Percentiles rank a stretch among this genome's conserved stretches.
These are phyloP conservation scores for Anarrhichthys ocellatus DNA, from an alignment of 2,113 vertebrate genomes.

Conservation along the genomic window DNA sequence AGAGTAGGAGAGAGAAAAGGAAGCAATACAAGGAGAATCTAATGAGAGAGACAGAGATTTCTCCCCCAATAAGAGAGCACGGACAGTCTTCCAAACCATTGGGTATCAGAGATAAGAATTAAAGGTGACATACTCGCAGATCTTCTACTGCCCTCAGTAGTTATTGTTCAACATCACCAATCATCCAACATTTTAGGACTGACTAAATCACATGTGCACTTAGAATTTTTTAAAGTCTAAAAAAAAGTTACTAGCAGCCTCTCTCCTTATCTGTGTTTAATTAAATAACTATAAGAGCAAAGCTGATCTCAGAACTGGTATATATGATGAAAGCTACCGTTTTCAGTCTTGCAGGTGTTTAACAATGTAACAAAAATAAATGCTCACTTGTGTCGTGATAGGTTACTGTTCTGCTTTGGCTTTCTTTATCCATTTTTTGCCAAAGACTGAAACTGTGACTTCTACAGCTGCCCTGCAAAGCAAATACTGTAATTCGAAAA, in stretches of 20 bases:
- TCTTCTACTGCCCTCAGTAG: conserved; percentile 5
- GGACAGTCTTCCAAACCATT: not conserved
- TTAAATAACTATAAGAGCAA: not conserved
- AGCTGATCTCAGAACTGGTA: not conserved
- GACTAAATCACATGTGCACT: not conserved
- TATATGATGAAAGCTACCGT: not conserved
- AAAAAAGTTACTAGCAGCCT: not conserved
- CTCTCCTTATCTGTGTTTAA: not conserved
- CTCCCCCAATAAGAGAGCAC: not conserved
- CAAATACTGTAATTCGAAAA: not conserved
- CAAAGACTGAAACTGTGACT: not conserved
- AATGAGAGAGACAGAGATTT: conserved; percentile 26
- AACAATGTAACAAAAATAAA: not conserved
- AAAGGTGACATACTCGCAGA: not conserved
- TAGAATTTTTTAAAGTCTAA: not conserved
- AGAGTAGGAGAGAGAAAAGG: not conserved
- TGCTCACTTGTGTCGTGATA: not conserved
- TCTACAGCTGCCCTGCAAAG: not conserved
- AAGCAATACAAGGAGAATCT: not conserved
- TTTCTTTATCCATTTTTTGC: not conserved
- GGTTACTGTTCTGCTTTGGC: not conserved
- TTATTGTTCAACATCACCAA: conserved; percentile 10
- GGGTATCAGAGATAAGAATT: not conserved
- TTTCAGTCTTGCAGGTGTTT: not conserved
- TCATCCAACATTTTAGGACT: not conserved